Evolutionary conservation across 30 jellyfish, hydroid and myxozoan genomes (phyloP).

Genomic region (Catostylus mosaicus): DNA sequence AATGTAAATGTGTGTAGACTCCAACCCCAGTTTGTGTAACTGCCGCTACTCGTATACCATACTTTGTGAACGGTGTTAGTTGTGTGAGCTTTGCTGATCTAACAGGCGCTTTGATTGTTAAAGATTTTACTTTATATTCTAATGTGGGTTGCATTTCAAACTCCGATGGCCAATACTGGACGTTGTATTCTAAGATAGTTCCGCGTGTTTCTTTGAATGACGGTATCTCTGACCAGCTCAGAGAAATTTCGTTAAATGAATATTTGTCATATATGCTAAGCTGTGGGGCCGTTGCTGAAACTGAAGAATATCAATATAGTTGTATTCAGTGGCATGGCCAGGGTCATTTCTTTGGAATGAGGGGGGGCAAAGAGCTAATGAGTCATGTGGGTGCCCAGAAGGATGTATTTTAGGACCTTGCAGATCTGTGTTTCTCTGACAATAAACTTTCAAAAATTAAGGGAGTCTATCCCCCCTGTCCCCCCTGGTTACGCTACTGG

Average conservation of each 20-base stretch:
- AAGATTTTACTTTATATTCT: slow-evolving; percentile 3
- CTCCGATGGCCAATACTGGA: slow-evolving; percentile 49
- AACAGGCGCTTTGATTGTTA: slow-evolving; percentile 34
- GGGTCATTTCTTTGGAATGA: too few relatives aligned
- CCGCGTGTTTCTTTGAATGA: slow-evolving; percentile 52
- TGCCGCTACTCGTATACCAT: slow-evolving; percentile 62
- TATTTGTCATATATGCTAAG: slow-evolving; percentile 27
- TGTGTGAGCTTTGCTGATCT: slow-evolving; percentile 16
- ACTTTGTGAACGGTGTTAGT: slow-evolving; percentile 31
- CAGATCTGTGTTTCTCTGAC: too few relatives aligned
- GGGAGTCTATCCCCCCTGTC: too few relatives aligned
- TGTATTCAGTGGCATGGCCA: too few relatives aligned
- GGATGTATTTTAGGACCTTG: too few relatives aligned
- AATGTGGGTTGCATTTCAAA: slow-evolving; percentile 13
- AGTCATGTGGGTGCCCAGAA: too few relatives aligned
- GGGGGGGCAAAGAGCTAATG: too few relatives aligned
- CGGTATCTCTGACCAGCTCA: slow-evolving; percentile 34
- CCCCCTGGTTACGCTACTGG: too few relatives aligned
- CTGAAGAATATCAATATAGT: slow-evolving; percentile 2
- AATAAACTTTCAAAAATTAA: too few relatives aligned
- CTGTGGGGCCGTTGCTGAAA: slow-evolving; percentile 45
- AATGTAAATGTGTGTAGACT: slow-evolving; percentile 20
- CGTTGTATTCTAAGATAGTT: slow-evolving; percentile 57
- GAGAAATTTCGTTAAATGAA: slow-evolving; percentile 46
- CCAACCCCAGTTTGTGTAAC: slow-evolving; percentile 62